These are phyloP conservation scores for Cnemophilus loriae DNA, from an alignment of 2,113 vertebrate species.

Conservation along the genomic window DNA sequence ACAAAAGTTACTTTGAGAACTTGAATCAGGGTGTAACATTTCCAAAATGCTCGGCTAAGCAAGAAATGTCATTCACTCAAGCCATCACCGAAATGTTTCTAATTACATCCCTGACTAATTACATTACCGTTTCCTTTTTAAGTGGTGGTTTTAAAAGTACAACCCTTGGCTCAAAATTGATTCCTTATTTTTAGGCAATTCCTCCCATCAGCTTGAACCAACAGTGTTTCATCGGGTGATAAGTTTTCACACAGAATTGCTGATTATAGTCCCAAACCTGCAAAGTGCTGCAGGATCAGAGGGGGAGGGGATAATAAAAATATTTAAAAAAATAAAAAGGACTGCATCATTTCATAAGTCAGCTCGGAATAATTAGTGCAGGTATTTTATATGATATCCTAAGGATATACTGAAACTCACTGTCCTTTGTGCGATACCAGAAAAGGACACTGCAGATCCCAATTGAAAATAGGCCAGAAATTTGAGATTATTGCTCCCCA, in stretches of 20 bases:
- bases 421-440: not conserved
- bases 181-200: constrained; percentile 13
- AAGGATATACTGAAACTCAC: not conserved
- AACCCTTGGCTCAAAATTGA: not conserved
- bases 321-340: not conserved
- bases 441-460: not conserved
- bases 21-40: not conserved
- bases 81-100: not conserved
- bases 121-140: not conserved
- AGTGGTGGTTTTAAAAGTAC: not conserved
- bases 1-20: not conserved
- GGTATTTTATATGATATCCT: not conserved
- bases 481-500: not conserved
- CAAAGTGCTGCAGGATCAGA: not conserved
- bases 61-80: not conserved
- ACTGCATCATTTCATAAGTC: not conserved
- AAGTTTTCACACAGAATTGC: not conserved
- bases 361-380: not conserved
- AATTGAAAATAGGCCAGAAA: not conserved
- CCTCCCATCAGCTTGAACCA: not conserved
- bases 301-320: not conserved
- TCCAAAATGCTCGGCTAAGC: not conserved
- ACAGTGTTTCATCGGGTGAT: not conserved
- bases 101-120: constrained; percentile 17
- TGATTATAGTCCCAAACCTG: not conserved